Evolutionary conservation across 2,888 invertebrate genomes (phyloP).

Genomic region (Heliconius sara): DNA sequence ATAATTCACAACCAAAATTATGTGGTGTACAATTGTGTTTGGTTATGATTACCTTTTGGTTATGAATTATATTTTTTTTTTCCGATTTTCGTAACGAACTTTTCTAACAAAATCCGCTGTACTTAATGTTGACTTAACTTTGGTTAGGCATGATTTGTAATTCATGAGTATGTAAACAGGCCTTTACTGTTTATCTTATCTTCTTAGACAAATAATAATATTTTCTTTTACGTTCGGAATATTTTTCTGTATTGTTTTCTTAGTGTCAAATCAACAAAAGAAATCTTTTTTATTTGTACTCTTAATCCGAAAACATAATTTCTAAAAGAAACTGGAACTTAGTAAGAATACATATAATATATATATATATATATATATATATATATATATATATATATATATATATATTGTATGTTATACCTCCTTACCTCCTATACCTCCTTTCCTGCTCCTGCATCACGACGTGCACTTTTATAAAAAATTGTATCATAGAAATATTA

Average conservation of each 20-base stretch:
- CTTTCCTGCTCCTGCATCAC: too few species aligned
- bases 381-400: too few species aligned
- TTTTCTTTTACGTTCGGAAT: neutral
- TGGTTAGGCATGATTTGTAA: slow-evolving; percentile 12
- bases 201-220: slow-evolving; percentile 8
- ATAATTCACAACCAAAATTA: neutral
- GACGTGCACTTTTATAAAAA: too few species aligned
- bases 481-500: too few species aligned
- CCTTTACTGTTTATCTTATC: neutral
- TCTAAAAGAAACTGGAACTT: too few species aligned
- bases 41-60: neutral
- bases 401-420: too few species aligned
- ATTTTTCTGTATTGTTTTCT: neutral
- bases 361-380: too few species aligned
- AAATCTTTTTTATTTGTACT: neutral
- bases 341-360: too few species aligned
- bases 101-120: neutral
- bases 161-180: slow-evolving; percentile 8
- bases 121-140: slow-evolving; percentile 6
- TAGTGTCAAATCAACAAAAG: neutral
- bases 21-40: too few species aligned
- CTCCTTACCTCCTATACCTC: too few species aligned
- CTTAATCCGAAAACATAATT: too few species aligned
- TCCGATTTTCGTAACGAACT: neutral
- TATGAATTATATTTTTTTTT: too few species aligned